These are phyloP conservation scores for Chelon labrosus DNA, from an alignment of 2,797 vertebrate genomes.

Conservation along the genomic window DNA sequence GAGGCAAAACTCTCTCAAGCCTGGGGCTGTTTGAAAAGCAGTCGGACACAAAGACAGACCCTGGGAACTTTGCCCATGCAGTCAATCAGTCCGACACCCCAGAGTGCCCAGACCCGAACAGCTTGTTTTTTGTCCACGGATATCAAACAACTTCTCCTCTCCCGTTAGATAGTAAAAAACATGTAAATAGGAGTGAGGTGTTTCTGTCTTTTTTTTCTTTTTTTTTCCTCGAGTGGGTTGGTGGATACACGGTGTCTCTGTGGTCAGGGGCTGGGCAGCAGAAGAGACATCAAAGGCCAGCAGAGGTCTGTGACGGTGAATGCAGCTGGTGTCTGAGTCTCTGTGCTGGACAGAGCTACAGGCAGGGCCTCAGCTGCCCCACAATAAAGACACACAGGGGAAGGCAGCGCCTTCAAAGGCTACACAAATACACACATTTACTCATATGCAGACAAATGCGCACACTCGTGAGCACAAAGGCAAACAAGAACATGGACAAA, in stretches of 20 bases:
- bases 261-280: slow-evolving; percentile 85
- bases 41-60: slow-evolving; percentile 87
- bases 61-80: slow-evolving; percentile 89
- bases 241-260: slow-evolving; percentile 72
- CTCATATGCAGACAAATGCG: slow-evolving; percentile 78
- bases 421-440: slow-evolving; percentile 88
- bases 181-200: slow-evolving; percentile 81
- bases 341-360: slow-evolving; percentile 93
- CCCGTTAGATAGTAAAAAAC: slow-evolving; percentile 79
- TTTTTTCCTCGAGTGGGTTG: slow-evolving; percentile 68
- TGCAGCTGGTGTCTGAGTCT: slow-evolving; percentile 96
- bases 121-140: slow-evolving; percentile 85
- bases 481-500: slow-evolving; percentile 74
- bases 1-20: slow-evolving; percentile 86
- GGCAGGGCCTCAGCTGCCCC: slow-evolving; percentile 88
- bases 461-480: slow-evolving; percentile 58
- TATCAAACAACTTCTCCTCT: slow-evolving; percentile 84
- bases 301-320: slow-evolving; percentile 90
- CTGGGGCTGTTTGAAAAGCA: slow-evolving; percentile 87
- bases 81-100: slow-evolving; percentile 89
- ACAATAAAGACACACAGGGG: slow-evolving; percentile 82
- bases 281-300: slow-evolving; percentile 92
- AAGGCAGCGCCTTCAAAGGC: slow-evolving; percentile 76
- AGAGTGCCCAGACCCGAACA: slow-evolving; percentile 83
- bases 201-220: slow-evolving; percentile 46